These are phyloP conservation scores for Malthinus flaveolus DNA, from an alignment of 2,888 invertebrate species.

Conservation along the genomic window DNA sequence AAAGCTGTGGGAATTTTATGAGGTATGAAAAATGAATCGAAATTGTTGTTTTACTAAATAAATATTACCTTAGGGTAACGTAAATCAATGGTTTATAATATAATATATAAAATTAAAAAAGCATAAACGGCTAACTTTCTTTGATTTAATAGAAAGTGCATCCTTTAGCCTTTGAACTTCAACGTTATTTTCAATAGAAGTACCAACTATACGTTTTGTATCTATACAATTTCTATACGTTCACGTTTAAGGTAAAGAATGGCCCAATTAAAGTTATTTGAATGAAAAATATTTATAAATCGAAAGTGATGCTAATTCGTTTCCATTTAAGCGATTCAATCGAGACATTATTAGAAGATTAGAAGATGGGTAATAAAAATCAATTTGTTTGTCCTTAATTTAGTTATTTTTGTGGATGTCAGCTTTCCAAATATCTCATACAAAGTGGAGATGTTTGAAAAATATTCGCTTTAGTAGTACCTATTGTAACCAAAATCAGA, in stretches of 20 bases:
- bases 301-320: background rate
- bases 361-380: too few species aligned
- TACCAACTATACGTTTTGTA: conserved; percentile 1
- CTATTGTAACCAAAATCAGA: too few species aligned
- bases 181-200: conserved; percentile 9
- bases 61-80: too few species aligned
- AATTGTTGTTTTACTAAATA: too few species aligned
- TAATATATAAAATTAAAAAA: background rate
- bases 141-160: conserved; percentile 7
- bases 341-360: background rate
- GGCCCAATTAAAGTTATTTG: too few species aligned
- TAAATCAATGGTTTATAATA: background rate
- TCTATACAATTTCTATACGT: conserved; percentile 4
- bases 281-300: background rate
- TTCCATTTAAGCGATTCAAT: background rate
- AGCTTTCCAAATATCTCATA: too few species aligned
- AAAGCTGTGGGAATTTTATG: background rate
- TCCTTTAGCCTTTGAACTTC: conserved; percentile 10
- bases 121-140: conserved; percentile 7
- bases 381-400: too few species aligned
- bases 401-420: too few species aligned
- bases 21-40: background rate
- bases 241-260: conserved; percentile 6
- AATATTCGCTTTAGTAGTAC: too few species aligned
- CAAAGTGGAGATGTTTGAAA: too few species aligned